Evolutionary conservation across 2,113 vertebrate genomes (phyloP), one percentile per base, ranked within the genome.

Genomic region (Upupa epops): DNA sequence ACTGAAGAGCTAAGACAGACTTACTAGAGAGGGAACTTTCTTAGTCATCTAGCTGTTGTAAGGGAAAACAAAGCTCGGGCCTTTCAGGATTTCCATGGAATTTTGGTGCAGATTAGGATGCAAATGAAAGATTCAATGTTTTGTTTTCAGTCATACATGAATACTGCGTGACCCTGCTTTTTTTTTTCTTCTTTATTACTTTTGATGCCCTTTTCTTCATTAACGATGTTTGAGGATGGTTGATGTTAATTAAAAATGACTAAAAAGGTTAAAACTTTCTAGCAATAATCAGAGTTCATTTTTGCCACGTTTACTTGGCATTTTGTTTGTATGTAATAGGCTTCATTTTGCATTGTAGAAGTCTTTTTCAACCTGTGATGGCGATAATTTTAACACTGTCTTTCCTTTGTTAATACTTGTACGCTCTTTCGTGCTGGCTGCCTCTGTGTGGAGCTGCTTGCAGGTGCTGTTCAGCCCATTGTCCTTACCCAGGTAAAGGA

Each of bases 41-140:
- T 92, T 79, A 93, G 64, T 86, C 59, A 89, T 73, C 89, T 58
- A 54, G 34, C 32, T 89, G 51, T 83, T 86, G 7, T 37, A 78
- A 61, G 60, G 36, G 66, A 64, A 19, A 34, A 46, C 21, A 51
- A 82, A 74, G 52, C 46, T 37, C 69, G 70, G 73, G 78, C 7
- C n/a, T 87, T 21, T 15, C 40, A 2, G 49, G 54, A 7, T 69
- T 73, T n/a, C 32, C 5, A 1, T 36, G 31, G 40, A 20, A 12
- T 65, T 82, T 69, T 70, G 65, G 24, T 51, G 18, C 32, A 26
- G 37, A 17, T 73, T n/a, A 60, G 13, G 29, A 29, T 9, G 56
- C 0, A 20, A 36, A 17, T 75, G 25, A 81, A 84, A 69, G 4
- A 20, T 45, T 54, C 66, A 2, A 11, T 31, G 42, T 37, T 4